These are phyloP conservation scores for Dyspetes luteomarginatus DNA, from an alignment of 2,888 invertebrate genomes.

Conservation along the genomic window DNA sequence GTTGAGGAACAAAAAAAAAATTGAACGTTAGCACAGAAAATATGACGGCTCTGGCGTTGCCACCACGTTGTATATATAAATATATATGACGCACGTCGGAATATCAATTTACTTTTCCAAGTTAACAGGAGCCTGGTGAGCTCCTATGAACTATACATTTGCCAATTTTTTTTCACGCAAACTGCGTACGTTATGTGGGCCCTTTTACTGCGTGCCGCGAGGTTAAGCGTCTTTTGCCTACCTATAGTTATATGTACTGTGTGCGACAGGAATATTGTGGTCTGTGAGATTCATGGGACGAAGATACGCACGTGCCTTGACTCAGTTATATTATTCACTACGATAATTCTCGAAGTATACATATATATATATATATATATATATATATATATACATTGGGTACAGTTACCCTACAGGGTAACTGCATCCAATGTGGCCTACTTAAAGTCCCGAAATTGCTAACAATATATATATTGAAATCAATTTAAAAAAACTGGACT, in stretches of 20 bases:
- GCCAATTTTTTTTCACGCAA: background rate
- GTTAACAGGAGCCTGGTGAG: conserved; percentile 23
- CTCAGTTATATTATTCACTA: conserved; percentile 6
- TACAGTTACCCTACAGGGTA: too few relatives aligned
- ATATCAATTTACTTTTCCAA: conserved; percentile 39
- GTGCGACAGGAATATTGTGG: conserved; percentile 8
- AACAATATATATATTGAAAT: too few relatives aligned
- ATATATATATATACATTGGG: too few relatives aligned
- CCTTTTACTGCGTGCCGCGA: background rate
- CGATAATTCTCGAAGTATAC: conserved; percentile 17
- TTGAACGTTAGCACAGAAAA: too few relatives aligned
- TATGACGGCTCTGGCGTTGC: too few relatives aligned
- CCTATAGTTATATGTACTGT: background rate
- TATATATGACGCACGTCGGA: background rate
- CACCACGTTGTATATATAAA: background rate
- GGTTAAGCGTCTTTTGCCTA: background rate
- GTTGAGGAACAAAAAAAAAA: too few relatives aligned
- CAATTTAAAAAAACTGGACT: too few relatives aligned
- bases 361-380: too few relatives aligned
- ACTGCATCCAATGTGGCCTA: too few relatives aligned
- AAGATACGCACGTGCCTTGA: conserved; percentile 31
- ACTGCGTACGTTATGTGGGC: background rate
- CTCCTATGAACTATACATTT: background rate
- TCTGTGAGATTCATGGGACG: conserved; percentile 16
- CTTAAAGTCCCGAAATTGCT: too few relatives aligned